Evolutionary conservation across 2,797 vertebrate species (phyloP).

Genomic region (Tamandua tetradactyla): DNA sequence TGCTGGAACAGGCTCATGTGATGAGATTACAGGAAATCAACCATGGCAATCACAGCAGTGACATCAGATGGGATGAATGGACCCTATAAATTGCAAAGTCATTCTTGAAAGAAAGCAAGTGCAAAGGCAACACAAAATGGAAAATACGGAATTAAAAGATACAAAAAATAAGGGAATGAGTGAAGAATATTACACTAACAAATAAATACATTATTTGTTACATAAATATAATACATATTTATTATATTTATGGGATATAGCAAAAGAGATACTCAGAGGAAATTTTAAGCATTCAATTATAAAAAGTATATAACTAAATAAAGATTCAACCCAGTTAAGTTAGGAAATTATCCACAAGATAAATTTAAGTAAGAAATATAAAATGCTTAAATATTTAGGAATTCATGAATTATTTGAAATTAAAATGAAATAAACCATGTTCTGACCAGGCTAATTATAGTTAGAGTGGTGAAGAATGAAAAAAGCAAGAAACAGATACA

Average conservation of each 20-base stretch:
- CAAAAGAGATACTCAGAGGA: neutral
- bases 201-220: too few relatives aligned
- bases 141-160: neutral
- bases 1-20: neutral
- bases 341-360: neutral
- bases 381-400: neutral
- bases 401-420: neutral
- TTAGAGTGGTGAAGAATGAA: neutral
- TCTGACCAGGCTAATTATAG: neutral
- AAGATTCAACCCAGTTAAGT: neutral
- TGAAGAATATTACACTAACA: neutral
- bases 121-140: neutral
- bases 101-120: neutral
- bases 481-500: neutral
- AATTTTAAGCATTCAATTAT: neutral
- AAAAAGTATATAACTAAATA: neutral
- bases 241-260: too few relatives aligned
- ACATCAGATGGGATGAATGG: neutral
- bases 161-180: neutral
- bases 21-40: neutral
- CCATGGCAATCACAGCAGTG: neutral
- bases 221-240: too few relatives aligned
- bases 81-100: neutral
- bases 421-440: neutral
- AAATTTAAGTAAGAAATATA: neutral